Conservation (phyloP, 2,113 vertebrate genomes). For the Bos javanicus region DNA sequence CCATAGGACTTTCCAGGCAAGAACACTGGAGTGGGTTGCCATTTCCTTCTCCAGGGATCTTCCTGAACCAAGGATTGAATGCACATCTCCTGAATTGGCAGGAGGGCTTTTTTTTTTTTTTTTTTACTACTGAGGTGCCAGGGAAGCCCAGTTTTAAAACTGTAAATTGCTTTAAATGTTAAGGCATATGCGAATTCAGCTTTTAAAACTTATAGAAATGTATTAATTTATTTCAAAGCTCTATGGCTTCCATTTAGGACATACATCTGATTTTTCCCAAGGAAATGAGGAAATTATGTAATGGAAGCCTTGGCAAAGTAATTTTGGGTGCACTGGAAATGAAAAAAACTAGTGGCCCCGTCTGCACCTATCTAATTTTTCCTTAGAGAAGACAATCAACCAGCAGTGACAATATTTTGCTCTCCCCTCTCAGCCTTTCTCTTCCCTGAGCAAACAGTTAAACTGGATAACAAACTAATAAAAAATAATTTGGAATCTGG, state of each 20-base stretch:
- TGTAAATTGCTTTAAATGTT: background rate
- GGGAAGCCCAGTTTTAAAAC: background rate
- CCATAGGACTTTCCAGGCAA: background rate
- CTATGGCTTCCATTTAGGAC: background rate
- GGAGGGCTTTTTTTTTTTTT: background rate
- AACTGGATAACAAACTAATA: slow-evolving; percentile 51
- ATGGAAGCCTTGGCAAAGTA: background rate
- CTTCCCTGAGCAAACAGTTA: background rate
- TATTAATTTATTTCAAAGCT: background rate
- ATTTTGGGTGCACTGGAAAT: background rate
- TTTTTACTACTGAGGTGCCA: accelerated
- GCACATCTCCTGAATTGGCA: background rate
- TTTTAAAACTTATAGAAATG: background rate
- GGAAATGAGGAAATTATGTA: background rate
- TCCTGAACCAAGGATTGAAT: background rate
- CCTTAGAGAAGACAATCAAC: background rate
- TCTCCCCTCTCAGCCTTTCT: background rate
- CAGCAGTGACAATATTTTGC: background rate
- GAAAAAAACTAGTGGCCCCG: background rate
- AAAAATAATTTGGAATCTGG: slow-evolving; percentile 49
- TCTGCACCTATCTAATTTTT: background rate
- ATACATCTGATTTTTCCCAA: background rate
- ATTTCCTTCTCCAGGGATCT: background rate
- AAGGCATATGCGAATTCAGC: background rate
- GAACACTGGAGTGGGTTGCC: background rate